Conservation (phyloP, 2,888 invertebrate species). For the Protophormia terraenovae region DNA sequence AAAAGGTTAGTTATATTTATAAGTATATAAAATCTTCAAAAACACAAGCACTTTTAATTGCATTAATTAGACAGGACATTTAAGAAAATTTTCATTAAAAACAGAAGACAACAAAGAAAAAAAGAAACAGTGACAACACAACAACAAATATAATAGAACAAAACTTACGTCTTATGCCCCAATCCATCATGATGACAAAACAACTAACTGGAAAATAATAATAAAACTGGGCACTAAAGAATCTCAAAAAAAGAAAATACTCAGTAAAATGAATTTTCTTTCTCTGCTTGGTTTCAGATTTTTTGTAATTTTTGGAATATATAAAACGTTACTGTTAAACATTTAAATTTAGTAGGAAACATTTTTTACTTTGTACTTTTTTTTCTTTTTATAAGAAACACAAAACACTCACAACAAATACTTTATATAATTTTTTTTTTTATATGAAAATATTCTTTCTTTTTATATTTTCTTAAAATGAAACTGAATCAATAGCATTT, state of each 20-base stretch:
- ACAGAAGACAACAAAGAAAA: not conserved
- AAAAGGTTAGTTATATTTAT: no score
- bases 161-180: constrained; percentile 88
- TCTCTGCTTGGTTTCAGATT: not conserved
- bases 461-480: no score
- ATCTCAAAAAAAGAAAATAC: not conserved
- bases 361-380: constrained; percentile 2
- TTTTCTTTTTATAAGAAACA: not conserved
- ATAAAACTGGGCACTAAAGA: constrained; percentile 38
- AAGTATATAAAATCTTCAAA: not conserved
- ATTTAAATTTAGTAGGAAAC: not conserved
- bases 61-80: constrained; percentile 33
- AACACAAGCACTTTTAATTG: constrained; percentile 7
- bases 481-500: constrained; percentile 19
- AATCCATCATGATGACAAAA: constrained; percentile 86
- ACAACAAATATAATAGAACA: not conserved
- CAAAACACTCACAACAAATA: not conserved
- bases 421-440: not conserved
- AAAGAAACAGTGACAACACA: not conserved
- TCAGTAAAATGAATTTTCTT: not conserved
- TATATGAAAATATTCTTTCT: constrained; percentile 8
- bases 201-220: constrained; percentile 64
- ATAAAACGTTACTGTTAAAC: not conserved
- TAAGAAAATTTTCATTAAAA: not conserved
- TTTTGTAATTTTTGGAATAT: constrained; percentile 1